Evolutionary conservation across 2,113 vertebrate species (phyloP).

Genomic region (Elgaria multicarinata): DNA sequence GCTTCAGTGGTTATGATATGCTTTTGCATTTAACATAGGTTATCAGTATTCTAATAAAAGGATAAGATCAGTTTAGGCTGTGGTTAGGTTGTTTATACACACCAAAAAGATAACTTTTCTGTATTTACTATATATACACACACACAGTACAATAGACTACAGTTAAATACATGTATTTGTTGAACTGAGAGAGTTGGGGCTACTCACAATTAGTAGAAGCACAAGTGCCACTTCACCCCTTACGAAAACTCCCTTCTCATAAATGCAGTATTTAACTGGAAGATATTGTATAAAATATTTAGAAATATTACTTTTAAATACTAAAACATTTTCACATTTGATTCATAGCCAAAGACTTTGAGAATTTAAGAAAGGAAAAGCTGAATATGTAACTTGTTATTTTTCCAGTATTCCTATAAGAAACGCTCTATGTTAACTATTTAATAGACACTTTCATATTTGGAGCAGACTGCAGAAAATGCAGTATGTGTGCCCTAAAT

Average conservation of each 20-base stretch:
- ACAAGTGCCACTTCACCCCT: slow-evolving; percentile 68
- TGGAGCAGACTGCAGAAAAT: slow-evolving; percentile 24
- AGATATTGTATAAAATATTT: slow-evolving; percentile 63
- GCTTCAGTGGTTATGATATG: neutral
- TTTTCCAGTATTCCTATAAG: slow-evolving; percentile 46
- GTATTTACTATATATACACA: slow-evolving; percentile 53
- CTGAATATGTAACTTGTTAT: slow-evolving; percentile 48
- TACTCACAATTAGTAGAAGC: slow-evolving; percentile 64
- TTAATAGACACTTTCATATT: slow-evolving; percentile 53
- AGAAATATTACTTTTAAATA: slow-evolving; percentile 53
- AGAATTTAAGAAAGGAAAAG: slow-evolving; percentile 36
- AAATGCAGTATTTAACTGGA: slow-evolving; percentile 72
- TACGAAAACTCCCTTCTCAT: slow-evolving; percentile 71
- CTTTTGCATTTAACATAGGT: slow-evolving; percentile 33
- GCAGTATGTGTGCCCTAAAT: slow-evolving; percentile 26
- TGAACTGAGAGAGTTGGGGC: slow-evolving; percentile 59
- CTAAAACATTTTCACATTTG: slow-evolving; percentile 53
- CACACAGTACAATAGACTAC: slow-evolving; percentile 50
- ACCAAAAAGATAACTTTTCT: slow-evolving; percentile 25
- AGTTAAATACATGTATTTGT: slow-evolving; percentile 63
- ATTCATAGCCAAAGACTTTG: neutral
- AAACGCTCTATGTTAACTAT: slow-evolving; percentile 41
- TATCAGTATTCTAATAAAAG: slow-evolving; percentile 44
- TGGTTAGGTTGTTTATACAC: slow-evolving; percentile 26
- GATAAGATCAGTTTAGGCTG: slow-evolving; percentile 25